Conservation (phyloP, 2,113 vertebrate species). For the Micromys minutus region DNA sequence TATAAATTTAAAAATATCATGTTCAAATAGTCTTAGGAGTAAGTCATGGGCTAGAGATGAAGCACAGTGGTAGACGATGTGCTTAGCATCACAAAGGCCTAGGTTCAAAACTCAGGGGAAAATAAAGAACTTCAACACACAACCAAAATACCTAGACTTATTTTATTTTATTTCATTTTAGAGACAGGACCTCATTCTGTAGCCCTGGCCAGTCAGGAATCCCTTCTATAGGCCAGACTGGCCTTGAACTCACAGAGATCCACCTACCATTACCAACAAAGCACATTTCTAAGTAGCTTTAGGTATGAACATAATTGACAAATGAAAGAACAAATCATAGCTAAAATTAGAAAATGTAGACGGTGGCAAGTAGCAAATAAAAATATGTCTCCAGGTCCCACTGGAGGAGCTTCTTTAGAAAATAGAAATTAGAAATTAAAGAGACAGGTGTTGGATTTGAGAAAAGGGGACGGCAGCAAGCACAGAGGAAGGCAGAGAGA, state of each 20-base stretch:
- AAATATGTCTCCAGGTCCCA: background rate
- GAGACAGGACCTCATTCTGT: background rate
- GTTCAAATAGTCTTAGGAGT: background rate
- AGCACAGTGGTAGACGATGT: background rate
- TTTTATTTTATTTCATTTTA: background rate
- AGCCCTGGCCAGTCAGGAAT: background rate
- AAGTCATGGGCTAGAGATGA: background rate
- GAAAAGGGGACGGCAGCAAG: background rate
- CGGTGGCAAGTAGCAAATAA: conserved; percentile 38
- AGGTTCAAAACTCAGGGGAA: background rate
- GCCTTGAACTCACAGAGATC: background rate
- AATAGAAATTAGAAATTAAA: conserved; percentile 5
- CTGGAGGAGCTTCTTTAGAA: background rate
- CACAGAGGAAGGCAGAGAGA: background rate
- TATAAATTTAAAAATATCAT: background rate
- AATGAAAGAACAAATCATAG: background rate
- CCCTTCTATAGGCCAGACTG: background rate
- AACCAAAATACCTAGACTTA: background rate
- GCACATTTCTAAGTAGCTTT: background rate
- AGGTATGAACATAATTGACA: background rate
- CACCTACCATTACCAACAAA: background rate
- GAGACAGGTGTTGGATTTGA: background rate
- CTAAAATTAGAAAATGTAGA: background rate
- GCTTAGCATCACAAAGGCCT: background rate
- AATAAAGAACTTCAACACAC: background rate